phyloP scores from a whole-genome alignment of 2,113 vertebrate species.

The Lophochroa leadbeateri region DNA sequence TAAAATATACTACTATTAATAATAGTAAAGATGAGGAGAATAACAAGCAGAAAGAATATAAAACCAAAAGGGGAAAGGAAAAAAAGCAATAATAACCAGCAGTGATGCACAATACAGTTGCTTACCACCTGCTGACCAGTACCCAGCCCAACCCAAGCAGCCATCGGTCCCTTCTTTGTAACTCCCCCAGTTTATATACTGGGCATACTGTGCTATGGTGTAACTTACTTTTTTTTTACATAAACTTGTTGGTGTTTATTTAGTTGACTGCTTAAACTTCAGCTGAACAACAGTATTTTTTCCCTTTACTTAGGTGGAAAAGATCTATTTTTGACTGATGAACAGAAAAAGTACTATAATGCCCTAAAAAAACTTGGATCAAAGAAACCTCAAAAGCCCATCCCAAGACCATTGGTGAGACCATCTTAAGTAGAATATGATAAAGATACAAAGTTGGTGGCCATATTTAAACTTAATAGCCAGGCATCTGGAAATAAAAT shows the following conservation, averaged over 20 bases:
- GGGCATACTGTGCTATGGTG: not conserved
- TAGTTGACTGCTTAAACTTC: not conserved
- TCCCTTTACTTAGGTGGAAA: conserved; percentile 90
- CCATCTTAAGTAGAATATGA: not conserved
- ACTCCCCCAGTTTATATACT: not conserved
- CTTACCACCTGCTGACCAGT: not conserved
- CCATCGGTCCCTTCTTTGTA: not conserved
- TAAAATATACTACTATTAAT: not conserved
- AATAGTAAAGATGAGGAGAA: not conserved
- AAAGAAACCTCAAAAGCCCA: conserved; percentile 93
- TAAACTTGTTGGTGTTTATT: not conserved
- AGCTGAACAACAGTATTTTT: conserved; percentile 62
- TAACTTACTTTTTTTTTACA: not conserved
- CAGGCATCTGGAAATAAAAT: not conserved
- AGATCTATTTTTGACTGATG: conserved; percentile 96
- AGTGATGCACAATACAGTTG: not conserved
- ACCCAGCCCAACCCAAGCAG: not conserved
- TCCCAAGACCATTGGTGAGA: conserved; percentile 90
- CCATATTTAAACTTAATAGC: not conserved
- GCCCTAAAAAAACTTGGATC: conserved; percentile 95
- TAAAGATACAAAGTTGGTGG: not conserved
- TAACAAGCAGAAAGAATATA: not conserved
- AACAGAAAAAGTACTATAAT: conserved; percentile 98
- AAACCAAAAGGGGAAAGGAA: not conserved
- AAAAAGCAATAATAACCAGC: not conserved